A percentile compares a stretch with the other conserved stretches of the same genome.
These are phyloP conservation scores for Arremon aurantiirostris DNA, from an alignment of 2,797 vertebrate genomes.

Conservation along the genomic window DNA sequence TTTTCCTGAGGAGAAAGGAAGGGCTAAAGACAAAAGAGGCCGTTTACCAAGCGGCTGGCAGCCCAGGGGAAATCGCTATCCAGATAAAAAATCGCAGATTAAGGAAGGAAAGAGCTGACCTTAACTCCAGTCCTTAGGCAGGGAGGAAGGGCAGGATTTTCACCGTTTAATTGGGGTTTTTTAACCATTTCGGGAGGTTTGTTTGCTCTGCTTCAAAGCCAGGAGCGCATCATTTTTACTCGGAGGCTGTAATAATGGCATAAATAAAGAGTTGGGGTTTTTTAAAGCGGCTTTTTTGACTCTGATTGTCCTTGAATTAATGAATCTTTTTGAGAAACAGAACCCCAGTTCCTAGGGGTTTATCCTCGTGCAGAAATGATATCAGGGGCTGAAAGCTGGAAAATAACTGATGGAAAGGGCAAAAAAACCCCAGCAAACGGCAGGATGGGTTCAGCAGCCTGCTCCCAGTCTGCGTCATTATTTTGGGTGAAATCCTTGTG, in stretches of 20 bases:
- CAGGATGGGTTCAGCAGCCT: not conserved
- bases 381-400: not conserved
- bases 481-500: not conserved
- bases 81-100: slow-evolving; percentile 23
- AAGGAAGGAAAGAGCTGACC: slow-evolving; percentile 25
- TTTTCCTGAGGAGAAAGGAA: slow-evolving; percentile 21
- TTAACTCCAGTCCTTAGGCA: not conserved
- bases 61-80: slow-evolving; percentile 12
- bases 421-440: not conserved
- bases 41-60: not conserved
- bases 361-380: not conserved
- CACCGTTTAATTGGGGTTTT: not conserved
- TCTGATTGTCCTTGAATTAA: not conserved
- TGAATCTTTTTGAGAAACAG: not conserved
- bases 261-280: not conserved
- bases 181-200: not conserved
- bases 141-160: slow-evolving; percentile 21
- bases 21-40: slow-evolving; percentile 24
- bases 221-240: not conserved
- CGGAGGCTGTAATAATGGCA: not conserved
- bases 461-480: not conserved
- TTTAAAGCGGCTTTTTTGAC: not conserved
- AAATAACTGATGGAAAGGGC: not conserved
- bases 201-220: not conserved
- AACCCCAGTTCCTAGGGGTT: not conserved